phyloP scores from a whole-genome alignment of 2,888 invertebrate genomes.

The Rhingia campestris region DNA sequence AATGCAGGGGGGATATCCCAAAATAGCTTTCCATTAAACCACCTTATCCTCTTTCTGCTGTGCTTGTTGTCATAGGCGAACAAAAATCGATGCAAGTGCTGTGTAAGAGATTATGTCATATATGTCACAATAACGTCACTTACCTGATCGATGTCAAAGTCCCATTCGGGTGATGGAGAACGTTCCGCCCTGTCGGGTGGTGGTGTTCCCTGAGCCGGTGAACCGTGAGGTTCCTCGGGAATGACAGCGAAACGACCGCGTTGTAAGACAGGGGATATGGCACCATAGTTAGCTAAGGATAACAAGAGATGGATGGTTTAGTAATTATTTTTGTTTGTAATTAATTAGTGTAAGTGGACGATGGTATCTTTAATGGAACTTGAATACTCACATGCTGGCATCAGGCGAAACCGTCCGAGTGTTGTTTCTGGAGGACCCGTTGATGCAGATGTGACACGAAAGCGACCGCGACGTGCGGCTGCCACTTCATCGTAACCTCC shows the following conservation, averaged over 20 bases:
- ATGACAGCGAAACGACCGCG: slow-evolving; percentile 83
- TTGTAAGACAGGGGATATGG: slow-evolving; percentile 82
- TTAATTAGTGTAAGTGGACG: slow-evolving; percentile 14
- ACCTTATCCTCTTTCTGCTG: background rate
- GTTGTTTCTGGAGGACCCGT: slow-evolving; percentile 82
- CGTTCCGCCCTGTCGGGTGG: slow-evolving; percentile 77
- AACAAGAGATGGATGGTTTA: background rate
- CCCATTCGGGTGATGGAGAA: slow-evolving; percentile 83
- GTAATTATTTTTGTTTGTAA: slow-evolving; percentile 3
- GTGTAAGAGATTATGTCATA: background rate
- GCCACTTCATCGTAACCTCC: slow-evolving; percentile 81
- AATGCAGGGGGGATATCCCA: no score
- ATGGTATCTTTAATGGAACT: background rate
- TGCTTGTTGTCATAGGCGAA: background rate
- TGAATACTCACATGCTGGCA: slow-evolving; percentile 81
- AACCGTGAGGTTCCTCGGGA: slow-evolving; percentile 83
- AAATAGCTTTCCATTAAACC: background rate
- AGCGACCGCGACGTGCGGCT: slow-evolving; percentile 83
- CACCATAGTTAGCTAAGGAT: slow-evolving; percentile 82
- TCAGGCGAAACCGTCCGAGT: slow-evolving; percentile 82
- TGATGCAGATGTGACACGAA: slow-evolving; percentile 84
- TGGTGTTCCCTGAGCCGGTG: slow-evolving; percentile 80
- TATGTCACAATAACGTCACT: slow-evolving; percentile 64
- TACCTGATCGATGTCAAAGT: slow-evolving; percentile 82
- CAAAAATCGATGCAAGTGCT: background rate